These are phyloP conservation scores for Callospermophilus lateralis DNA, from an alignment of 2,113 vertebrate species.

Conservation along the genomic window DNA sequence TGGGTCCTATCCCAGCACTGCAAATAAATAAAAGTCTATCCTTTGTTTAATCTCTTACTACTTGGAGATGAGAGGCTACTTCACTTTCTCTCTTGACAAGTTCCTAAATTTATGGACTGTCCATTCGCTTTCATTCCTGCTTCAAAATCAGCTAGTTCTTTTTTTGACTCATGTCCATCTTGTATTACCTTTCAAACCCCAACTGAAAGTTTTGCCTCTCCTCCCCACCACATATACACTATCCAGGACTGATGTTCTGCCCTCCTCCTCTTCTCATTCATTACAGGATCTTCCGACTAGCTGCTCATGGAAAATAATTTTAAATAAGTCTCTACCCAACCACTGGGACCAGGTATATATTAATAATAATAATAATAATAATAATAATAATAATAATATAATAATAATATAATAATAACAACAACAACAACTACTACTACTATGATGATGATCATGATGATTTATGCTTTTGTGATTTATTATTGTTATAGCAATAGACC, in stretches of 20 bases:
- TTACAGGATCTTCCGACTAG: neutral
- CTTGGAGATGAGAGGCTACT: neutral
- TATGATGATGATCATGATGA: too few species aligned
- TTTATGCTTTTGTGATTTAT: too few species aligned
- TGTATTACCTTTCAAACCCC: neutral
- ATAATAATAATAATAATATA: too few species aligned
- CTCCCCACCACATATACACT: rapidly evolving
- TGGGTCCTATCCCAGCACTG: neutral
- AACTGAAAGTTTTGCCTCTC: neutral
- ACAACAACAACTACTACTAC: too few species aligned
- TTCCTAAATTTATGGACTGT: neutral
- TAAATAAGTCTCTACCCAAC: neutral
- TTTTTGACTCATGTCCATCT: neutral
- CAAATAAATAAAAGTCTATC: neutral
- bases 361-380: neutral
- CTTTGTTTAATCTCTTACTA: slow-evolving; percentile 38
- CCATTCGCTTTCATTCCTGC: neutral
- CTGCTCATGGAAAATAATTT: neutral
- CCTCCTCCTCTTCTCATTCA: neutral
- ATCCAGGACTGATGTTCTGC: neutral
- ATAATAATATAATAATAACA: too few species aligned
- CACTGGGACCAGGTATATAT: too few species aligned
- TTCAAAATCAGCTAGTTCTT: neutral
- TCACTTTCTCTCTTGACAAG: neutral
- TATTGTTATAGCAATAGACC: neutral